phyloP scores from a whole-genome alignment of 2,113 vertebrate genomes.

The Papio anubis region DNA sequence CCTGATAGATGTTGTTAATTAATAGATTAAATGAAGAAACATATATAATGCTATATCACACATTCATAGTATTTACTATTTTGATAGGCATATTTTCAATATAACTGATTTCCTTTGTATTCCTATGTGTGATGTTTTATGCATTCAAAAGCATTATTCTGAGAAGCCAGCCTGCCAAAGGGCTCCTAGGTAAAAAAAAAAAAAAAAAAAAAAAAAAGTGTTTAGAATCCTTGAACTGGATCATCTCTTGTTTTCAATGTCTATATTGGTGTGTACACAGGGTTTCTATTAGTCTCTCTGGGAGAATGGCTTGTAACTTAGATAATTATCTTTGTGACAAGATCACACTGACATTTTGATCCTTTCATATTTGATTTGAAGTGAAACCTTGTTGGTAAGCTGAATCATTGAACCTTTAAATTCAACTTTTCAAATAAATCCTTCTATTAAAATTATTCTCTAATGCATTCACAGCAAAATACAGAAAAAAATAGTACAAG shows the following conservation, averaged over 20 bases:
- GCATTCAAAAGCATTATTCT: constrained; percentile 18
- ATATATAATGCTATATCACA: neutral
- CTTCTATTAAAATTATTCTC: neutral
- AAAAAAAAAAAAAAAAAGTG: neutral
- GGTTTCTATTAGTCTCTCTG: neutral
- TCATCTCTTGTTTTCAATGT: neutral
- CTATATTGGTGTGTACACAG: neutral
- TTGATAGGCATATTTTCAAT: neutral
- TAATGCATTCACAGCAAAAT: constrained; percentile 2
- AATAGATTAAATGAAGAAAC: constrained; percentile 20
- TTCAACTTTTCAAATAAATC: constrained; percentile 3
- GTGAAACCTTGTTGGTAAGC: neutral
- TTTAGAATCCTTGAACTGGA: neutral
- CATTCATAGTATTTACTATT: constrained; percentile 16
- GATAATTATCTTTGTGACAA: constrained; percentile 7
- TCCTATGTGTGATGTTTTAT: neutral
- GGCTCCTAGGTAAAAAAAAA: neutral
- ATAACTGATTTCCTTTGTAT: neutral
- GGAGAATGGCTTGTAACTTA: constrained; percentile 30
- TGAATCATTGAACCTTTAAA: constrained; percentile 21
- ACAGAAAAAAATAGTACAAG: neutral
- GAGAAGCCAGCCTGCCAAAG: constrained; percentile 5
- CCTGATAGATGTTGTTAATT: neutral
- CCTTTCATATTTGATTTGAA: neutral
- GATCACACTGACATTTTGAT: constrained; percentile 8